These are phyloP conservation scores for Cosmopolites sordidus DNA, from an alignment of 2,888 invertebrate genomes.

Conservation along the genomic window DNA sequence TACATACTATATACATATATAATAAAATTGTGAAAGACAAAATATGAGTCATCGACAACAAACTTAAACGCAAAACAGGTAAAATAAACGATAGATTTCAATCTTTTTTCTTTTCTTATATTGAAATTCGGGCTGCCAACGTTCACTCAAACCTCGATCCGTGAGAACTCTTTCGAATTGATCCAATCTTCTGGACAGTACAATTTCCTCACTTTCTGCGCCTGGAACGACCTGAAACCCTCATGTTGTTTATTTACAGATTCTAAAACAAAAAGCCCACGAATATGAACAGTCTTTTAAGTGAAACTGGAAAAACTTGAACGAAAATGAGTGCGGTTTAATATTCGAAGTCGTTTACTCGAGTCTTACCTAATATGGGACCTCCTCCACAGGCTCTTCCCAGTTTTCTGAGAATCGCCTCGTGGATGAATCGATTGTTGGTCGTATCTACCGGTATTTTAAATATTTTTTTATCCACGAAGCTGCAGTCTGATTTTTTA, in stretches of 20 bases:
- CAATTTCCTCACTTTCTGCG: constrained; percentile 1
- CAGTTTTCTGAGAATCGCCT: not conserved
- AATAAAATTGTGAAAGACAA: no score
- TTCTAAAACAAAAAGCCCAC: not conserved
- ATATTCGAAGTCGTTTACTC: no score
- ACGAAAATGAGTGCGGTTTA: no score
- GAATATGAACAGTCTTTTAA: no score
- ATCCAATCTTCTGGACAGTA: not conserved
- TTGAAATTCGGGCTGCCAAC: no score
- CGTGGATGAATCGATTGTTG: not conserved
- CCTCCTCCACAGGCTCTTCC: not conserved
- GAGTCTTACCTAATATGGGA: not conserved
- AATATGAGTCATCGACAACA: no score
- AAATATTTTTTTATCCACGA: not conserved
- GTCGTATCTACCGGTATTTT: not conserved
- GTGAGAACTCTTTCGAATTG: not conserved
- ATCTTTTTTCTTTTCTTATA: no score
- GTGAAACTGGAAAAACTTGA: no score
- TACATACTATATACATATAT: no score
- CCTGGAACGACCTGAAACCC: constrained; percentile 1
- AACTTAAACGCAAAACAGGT: no score
- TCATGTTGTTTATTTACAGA: not conserved
- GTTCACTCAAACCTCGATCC: not conserved
- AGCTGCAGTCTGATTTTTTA: not conserved
- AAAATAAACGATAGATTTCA: no score